Evolutionary conservation across 2,888 invertebrate genomes (phyloP).

Genomic region (Eueremaeus valkanovi): DNA sequence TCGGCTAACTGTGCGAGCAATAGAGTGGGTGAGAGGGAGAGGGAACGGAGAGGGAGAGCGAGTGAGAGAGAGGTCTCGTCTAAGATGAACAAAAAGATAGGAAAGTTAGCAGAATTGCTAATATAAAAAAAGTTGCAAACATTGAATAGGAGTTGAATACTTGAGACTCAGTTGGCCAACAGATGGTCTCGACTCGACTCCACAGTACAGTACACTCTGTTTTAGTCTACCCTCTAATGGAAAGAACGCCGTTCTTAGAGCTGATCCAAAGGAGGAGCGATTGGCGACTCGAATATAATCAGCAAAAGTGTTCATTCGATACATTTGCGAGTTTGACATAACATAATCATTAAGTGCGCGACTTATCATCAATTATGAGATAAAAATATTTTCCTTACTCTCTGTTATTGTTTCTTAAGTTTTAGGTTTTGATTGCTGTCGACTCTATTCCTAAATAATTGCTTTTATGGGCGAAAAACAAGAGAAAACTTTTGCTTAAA

Average conservation of each 20-base stretch:
- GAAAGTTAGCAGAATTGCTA: not conserved
- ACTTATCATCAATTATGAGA: slow-evolving; percentile 9
- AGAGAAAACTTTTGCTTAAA: not conserved
- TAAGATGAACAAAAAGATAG: slow-evolving; percentile 16
- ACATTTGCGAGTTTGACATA: slow-evolving; percentile 21
- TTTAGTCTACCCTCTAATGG: not conserved
- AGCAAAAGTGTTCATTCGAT: slow-evolving; percentile 21
- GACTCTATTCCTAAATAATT: not conserved
- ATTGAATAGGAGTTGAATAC: not conserved
- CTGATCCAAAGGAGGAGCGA: slow-evolving; percentile 19
- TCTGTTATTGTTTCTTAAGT: not conserved
- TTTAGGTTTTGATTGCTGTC: not conserved
- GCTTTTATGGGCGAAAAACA: not conserved
- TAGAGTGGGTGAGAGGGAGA: slow-evolving; percentile 34
- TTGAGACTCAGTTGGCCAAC: slow-evolving; percentile 28
- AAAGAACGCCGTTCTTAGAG: not conserved
- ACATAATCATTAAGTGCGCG: not conserved
- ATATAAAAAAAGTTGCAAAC: slow-evolving; percentile 9
- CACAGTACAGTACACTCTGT: not conserved
- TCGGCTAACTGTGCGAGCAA: slow-evolving; percentile 8
- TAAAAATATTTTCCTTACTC: not conserved
- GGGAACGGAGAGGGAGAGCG: slow-evolving; percentile 20
- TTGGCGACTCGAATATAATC: not conserved
- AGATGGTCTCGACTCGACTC: slow-evolving; percentile 28
- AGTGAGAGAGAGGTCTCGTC: slow-evolving; percentile 11